Base-by-base conservation (phyloP, 2,113 vertebrate species). In the Pelecanoides urinatrix region DNA sequence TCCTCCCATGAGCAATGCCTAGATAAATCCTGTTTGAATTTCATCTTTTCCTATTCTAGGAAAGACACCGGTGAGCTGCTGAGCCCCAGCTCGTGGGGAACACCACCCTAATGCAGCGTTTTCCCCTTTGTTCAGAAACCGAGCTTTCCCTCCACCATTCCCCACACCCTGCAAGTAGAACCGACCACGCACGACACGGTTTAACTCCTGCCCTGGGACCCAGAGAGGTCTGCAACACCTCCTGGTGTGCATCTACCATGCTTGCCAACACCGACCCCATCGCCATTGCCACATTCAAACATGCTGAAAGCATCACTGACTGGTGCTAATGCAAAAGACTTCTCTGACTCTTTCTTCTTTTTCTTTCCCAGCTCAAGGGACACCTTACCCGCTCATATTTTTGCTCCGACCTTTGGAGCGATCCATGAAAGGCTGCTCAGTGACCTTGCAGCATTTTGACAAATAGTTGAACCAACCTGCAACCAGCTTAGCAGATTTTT, bases 141-240 rank as follows among this genome's bases (percentile, higher is more conserved):
- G 8, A 86, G 67, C 80, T 62, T 79, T 30, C 56, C 61, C 56
- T 44, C 61, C 2, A 3, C 32, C n/a, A 7, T 8, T 27, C 59
- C 44, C 53, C 7, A 2, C n/a, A 19, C 5, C 47, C 75, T n/a
- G 27, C 67, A 86, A 34, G 27, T 7, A 63, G 38, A 91, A 53
- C 20, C 3, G 5, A 2, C 40, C 13, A 0, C 0, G 4, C 29
- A 73, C 11, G 25, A 17, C 10, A 10, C 3, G 0, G 7, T 84
- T 78, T 44, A 52, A 13, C 52, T n/a, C 42, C 62, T 55, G 38
- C 34, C 11, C n/a, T 1, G 1, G 3, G 8, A 9, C 7, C 15
- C 44, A 67, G 21, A 42, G 32, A 14, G 42, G 10, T 58, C 22
- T 78, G 23, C 9, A 23, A 13, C 66, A 9, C 30, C 36, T 74